These are phyloP conservation scores for Listronotus bonariensis DNA, from an alignment of 1,140 invertebrate genomes.

Conservation along the genomic window DNA sequence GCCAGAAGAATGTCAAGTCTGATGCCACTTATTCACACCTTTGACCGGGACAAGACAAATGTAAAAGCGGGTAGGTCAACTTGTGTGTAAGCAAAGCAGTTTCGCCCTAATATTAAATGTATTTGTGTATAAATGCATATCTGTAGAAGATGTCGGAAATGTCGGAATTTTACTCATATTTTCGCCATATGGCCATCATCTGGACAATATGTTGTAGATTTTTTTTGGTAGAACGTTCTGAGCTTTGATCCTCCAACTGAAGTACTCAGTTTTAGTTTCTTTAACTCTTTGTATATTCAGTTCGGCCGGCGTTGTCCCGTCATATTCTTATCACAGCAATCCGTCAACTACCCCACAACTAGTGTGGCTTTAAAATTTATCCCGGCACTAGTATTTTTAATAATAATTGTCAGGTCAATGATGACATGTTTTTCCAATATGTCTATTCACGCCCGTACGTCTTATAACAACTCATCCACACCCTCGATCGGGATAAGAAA, in stretches of 20 bases:
- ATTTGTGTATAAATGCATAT: no score
- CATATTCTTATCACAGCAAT: constrained; percentile 29
- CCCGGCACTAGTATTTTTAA: constrained; percentile 1
- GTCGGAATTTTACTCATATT: constrained; percentile 13
- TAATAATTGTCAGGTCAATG: constrained; percentile 2
- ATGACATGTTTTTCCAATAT: not conserved
- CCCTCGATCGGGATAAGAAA: not conserved
- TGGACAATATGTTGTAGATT: constrained; percentile 15
- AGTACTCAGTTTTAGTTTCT: constrained; percentile 6
- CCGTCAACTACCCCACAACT: no score
- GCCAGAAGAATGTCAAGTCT: no score
- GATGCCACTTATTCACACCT: no score
- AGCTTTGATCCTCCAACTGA: constrained; percentile 9
- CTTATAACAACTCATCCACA: constrained; percentile 9
- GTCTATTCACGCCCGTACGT: constrained; percentile 2
- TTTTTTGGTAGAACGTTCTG: constrained; percentile 1
- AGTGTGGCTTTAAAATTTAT: constrained; percentile 1
- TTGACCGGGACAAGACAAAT: no score
- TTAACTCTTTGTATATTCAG: not conserved
- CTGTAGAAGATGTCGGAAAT: no score
- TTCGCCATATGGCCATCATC: constrained; percentile 3
- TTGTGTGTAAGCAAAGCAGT: no score
- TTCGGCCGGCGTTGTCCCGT: constrained; percentile 27
- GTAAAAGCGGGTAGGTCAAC: no score
- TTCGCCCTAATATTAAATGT: no score